Base-by-base conservation (phyloP, 37 sponge, comb jelly and placozoan genomes). In the Axinella damicornis region DNA sequence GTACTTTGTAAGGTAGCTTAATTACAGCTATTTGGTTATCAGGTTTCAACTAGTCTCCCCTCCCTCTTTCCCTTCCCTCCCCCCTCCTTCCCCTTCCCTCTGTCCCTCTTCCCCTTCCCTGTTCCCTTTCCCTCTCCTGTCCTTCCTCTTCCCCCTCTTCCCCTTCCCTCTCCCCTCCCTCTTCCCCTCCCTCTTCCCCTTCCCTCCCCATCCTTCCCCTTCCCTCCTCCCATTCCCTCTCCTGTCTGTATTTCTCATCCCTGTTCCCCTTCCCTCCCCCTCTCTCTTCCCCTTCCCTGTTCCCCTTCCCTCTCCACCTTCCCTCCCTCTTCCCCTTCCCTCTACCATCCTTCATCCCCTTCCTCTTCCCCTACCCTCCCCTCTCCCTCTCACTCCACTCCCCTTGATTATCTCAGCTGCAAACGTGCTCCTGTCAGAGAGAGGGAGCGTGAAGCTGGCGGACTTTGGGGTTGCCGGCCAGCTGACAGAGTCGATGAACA, bases 381-480 rank as follows among this genome's bases (percentile, higher is more conserved):
- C n/a, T n/a, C n/a, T n/a, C n/a, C n/a, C n/a, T n/a, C n/a, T n/a
- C n/a, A n/a, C n/a, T n/a, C n/a, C n/a, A n/a, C n/a, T n/a, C n/a
- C n/a, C n/a, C n/a, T n/a, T n/a, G n/a, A n/a, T n/a, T n/a, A n/a
- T n/a, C n/a, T n/a, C 80, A 97, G 98, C 98, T 85, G 95, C 98
- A 37, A 97, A 97, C 84, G 91, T 97, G 2, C 73, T 97, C 41
- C 71, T 97, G 27, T 95, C 95, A 24, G 86, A 85, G 32, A 84
- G 25, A 24, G 98, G 98, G 21, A 87, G 92, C 38, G 98, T 97
- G 33, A 97, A 97, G 81, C 58, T 97, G 61, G 95, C 98, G 33
- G 98, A 97, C 90, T 97, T 97, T 77, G 98, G 98, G 53, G 98
- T 97, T 17, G 98, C 98, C 30, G 95, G 95, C 11, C 98, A 97